Conservation (phyloP, 2,113 vertebrate genomes). For the Gavia stellata region DNA sequence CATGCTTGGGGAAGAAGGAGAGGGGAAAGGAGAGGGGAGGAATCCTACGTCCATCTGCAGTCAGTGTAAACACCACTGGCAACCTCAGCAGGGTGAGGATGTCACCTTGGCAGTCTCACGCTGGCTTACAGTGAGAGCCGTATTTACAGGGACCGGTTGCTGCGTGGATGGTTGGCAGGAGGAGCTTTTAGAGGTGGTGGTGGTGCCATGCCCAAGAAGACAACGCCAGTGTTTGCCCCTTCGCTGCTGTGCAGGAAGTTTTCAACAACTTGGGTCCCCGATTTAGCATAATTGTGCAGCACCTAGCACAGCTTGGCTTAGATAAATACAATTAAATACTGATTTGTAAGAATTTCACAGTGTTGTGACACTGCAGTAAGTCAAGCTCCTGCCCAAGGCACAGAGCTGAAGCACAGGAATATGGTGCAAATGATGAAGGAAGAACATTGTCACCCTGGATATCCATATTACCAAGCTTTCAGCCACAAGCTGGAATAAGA, state of each 20-base stretch:
- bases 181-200: neutral
- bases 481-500: neutral
- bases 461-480: neutral
- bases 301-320: neutral
- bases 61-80: neutral
- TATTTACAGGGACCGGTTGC: neutral
- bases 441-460: neutral
- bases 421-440: neutral
- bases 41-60: neutral
- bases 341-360: neutral
- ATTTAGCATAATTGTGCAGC: neutral
- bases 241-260: neutral
- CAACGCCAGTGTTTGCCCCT: accelerated
- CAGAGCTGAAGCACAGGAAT: neutral
- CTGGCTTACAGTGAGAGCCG: neutral
- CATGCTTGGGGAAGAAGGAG: accelerated
- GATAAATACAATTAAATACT: neutral
- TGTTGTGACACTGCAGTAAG: neutral
- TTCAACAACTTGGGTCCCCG: neutral
- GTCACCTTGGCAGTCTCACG: neutral
- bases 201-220: neutral
- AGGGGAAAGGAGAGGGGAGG: neutral
- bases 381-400: neutral
- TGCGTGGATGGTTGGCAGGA: neutral
- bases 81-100: neutral